These are phyloP conservation scores for Osmerus mordax DNA, from an alignment of 2,113 vertebrate genomes.

Conservation along the genomic window DNA sequence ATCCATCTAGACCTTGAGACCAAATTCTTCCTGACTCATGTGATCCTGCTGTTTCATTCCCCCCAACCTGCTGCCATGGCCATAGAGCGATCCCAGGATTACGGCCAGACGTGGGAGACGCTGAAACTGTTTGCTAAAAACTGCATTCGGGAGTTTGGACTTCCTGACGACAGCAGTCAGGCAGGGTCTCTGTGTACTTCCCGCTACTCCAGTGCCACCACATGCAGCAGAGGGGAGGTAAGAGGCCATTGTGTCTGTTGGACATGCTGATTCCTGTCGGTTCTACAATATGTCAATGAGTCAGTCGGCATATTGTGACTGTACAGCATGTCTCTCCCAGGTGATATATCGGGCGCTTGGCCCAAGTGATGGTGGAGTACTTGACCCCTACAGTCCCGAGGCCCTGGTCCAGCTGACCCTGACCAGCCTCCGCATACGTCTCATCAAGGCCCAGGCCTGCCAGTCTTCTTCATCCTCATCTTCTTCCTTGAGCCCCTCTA, in stretches of 20 bases:
- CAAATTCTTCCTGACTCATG: slow-evolving; percentile 80
- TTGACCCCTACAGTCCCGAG: slow-evolving; percentile 80
- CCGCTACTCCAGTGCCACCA: slow-evolving; percentile 75
- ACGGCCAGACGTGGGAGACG: slow-evolving; percentile 78
- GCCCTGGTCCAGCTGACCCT: slow-evolving; percentile 75
- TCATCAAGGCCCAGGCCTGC: slow-evolving; percentile 81
- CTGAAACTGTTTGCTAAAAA: slow-evolving; percentile 83
- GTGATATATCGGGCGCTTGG: slow-evolving; percentile 81
- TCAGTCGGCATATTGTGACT: not conserved
- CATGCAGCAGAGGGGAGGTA: slow-evolving; percentile 86
- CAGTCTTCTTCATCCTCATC: slow-evolving; percentile 36
- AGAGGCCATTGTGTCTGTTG: slow-evolving; percentile 24
- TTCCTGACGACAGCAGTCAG: slow-evolving; percentile 74
- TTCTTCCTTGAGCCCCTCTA: not conserved
- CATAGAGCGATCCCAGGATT: slow-evolving; percentile 81
- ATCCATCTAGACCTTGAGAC: slow-evolving; percentile 81
- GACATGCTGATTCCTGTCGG: not conserved
- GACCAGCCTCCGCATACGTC: slow-evolving; percentile 81
- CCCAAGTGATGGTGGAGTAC: slow-evolving; percentile 60
- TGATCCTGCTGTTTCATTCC: slow-evolving; percentile 82
- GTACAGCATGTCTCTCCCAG: slow-evolving; percentile 54
- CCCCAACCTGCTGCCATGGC: slow-evolving; percentile 83
- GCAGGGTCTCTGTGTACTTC: slow-evolving; percentile 81
- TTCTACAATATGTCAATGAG: not conserved
- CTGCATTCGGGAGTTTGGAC: slow-evolving; percentile 78